A percentile compares a stretch with the other conserved stretches of the same genome.
Evolutionary conservation across 92 coral and sea anemone genomes (phyloP).

Genomic region (Metridium senile): DNA sequence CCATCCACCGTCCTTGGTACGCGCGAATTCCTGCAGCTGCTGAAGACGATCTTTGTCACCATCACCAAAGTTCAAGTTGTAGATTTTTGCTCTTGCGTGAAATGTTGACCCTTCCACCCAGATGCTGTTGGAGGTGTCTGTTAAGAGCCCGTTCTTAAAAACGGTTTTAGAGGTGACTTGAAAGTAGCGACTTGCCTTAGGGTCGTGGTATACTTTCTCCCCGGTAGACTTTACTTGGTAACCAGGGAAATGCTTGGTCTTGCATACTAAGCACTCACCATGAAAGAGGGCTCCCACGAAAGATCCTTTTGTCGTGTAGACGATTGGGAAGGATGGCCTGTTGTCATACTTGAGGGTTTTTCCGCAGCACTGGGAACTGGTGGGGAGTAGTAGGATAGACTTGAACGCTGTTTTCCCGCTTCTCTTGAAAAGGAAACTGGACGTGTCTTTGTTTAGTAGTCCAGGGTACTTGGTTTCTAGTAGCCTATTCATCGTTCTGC

Average conservation of each 20-base stretch:
- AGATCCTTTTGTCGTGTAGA: conserved; percentile 66
- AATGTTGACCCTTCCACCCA: conserved; percentile 73
- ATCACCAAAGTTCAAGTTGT: conserved; percentile 61
- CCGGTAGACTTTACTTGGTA: conserved; percentile 32
- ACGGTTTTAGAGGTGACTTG: conserved; percentile 75
- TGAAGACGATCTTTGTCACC: conserved; percentile 42
- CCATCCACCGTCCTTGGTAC: conserved; percentile 61
- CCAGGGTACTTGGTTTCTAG: neutral
- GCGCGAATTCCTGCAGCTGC: conserved; percentile 55
- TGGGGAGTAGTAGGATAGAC: conserved; percentile 50
- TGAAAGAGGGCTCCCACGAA: conserved; percentile 78
- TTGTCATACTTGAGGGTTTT: conserved; percentile 58
- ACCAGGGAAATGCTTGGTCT: conserved; percentile 58
- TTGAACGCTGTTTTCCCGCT: conserved; percentile 39
- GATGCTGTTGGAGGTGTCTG: conserved; percentile 66
- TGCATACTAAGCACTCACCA: conserved; percentile 63
- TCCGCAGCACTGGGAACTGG: conserved; percentile 52
- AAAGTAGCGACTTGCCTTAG: conserved; percentile 34
- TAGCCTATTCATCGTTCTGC: neutral
- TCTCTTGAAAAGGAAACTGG: neutral
- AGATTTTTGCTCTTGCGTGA: conserved; percentile 76
- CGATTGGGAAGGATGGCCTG: conserved; percentile 71
- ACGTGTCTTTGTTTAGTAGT: neutral
- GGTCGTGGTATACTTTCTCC: conserved; percentile 40
- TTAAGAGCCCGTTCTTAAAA: conserved; percentile 56